Percentiles rank a stretch among this genome's conserved stretches.
Conservation (phyloP, 2,113 vertebrate genomes). For the Gavia stellata region DNA sequence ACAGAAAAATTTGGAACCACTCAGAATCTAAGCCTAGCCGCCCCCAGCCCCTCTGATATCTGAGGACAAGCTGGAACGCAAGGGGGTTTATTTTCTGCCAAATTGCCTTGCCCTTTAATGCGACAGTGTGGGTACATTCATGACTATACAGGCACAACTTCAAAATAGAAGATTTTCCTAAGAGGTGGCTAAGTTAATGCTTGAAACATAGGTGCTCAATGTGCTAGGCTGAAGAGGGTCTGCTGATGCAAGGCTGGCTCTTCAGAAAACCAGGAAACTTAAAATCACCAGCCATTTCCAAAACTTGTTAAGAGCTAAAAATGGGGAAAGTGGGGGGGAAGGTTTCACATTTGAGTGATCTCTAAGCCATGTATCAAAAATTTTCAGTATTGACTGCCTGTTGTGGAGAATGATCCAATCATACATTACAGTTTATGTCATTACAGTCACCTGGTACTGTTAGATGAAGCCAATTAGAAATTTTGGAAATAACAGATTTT, state of each 20-base stretch:
- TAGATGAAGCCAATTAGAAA: not conserved
- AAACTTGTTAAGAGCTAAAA: not conserved
- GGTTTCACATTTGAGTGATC: not conserved
- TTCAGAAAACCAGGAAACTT: not conserved
- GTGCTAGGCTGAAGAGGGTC: not conserved
- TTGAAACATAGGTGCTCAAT: not conserved
- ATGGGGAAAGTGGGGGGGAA: not conserved
- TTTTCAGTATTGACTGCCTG: not conserved
- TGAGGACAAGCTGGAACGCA: no score
- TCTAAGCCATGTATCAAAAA: not conserved
- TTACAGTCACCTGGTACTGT: not conserved
- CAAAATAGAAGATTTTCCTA: not conserved
- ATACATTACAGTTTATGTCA: not conserved
- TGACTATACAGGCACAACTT: not conserved
- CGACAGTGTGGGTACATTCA: rapidly evolving
- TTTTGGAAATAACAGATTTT: not conserved
- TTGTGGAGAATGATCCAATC: not conserved
- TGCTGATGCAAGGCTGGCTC: not conserved
- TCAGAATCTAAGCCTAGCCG: no score
- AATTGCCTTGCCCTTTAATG: no score
- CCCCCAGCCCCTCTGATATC: no score
- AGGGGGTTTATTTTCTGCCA: no score
- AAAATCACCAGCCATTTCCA: not conserved
- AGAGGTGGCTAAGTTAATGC: not conserved
- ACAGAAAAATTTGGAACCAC: no score